A percentile compares a stretch with the other conserved stretches of the same genome.
These are phyloP conservation scores for Chloropsis cyanopogon DNA, from an alignment of 2,113 vertebrate genomes.

Conservation along the genomic window DNA sequence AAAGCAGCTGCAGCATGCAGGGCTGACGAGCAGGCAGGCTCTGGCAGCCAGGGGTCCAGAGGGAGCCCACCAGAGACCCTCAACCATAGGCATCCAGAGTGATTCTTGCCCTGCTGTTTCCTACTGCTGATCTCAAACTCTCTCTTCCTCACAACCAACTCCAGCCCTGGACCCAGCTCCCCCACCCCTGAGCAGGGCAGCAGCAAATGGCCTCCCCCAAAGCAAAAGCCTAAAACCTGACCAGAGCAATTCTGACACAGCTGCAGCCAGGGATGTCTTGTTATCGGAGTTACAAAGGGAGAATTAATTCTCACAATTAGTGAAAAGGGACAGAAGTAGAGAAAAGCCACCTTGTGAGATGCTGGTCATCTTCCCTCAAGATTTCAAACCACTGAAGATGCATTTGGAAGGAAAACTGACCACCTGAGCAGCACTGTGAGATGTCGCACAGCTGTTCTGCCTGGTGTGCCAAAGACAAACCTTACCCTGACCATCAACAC, in stretches of 20 bases:
- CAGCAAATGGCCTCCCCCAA: neutral
- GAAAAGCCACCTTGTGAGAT: neutral
- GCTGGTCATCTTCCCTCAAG: neutral
- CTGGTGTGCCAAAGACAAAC: neutral
- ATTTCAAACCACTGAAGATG: neutral
- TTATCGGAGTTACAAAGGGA: neutral
- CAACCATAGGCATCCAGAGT: rapidly evolving
- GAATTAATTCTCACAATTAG: neutral
- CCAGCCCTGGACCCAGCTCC: neutral
- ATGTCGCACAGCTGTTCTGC: neutral
- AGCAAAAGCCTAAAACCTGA: neutral
- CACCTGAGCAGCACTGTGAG: neutral
- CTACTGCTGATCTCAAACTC: rapidly evolving
- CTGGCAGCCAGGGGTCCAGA: neutral
- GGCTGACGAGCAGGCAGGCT: neutral
- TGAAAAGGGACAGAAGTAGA: neutral
- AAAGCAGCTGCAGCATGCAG: neutral
- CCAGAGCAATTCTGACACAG: neutral
- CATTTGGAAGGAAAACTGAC: neutral
- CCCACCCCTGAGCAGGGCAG: neutral
- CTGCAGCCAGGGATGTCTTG: neutral
- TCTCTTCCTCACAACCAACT: neutral
- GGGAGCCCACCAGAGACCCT: neutral
- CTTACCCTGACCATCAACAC: neutral
- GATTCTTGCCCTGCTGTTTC: neutral